phyloP scores from a whole-genome alignment of 2,797 vertebrate species.

The Phoxinus dragarum region DNA sequence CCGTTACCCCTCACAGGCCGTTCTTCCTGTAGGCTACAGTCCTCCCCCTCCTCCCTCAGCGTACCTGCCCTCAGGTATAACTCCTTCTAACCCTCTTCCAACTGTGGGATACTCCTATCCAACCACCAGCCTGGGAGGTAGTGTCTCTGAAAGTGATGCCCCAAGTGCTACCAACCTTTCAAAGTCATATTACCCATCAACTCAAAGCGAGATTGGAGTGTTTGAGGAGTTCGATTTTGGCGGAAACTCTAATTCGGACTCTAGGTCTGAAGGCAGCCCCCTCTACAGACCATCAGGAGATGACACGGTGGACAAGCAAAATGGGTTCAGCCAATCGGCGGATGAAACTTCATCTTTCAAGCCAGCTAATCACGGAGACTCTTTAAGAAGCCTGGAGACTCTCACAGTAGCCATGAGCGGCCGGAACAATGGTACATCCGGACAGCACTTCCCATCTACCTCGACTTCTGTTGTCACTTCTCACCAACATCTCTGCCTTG shows the following conservation, averaged over 20 bases:
- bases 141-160: slow-evolving; percentile 88
- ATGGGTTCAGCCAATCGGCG: slow-evolving; percentile 90
- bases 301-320: slow-evolving; percentile 74
- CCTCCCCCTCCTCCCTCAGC: slow-evolving; percentile 92
- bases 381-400: slow-evolving; percentile 57
- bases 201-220: slow-evolving; percentile 92
- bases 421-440: slow-evolving; percentile 36
- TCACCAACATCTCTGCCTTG: slow-evolving; percentile 81
- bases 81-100: slow-evolving; percentile 91
- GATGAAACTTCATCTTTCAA: slow-evolving; percentile 92
- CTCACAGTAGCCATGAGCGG: slow-evolving; percentile 48
- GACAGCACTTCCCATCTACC: slow-evolving; percentile 49
- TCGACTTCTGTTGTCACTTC: slow-evolving; percentile 74
- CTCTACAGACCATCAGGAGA: slow-evolving; percentile 91
- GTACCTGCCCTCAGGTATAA: slow-evolving; percentile 93
- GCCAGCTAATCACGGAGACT: slow-evolving; percentile 62
- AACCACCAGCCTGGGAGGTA: slow-evolving; percentile 89
- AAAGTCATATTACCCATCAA: slow-evolving; percentile 96
- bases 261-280: slow-evolving; percentile 81
- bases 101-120: slow-evolving; percentile 92
- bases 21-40: slow-evolving; percentile 92
- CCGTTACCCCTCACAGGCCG: slow-evolving; percentile 90
- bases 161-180: slow-evolving; percentile 92
- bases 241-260: slow-evolving; percentile 55
- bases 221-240: slow-evolving; percentile 94